These are phyloP conservation scores for Petrocephalus microphthalmus DNA, from an alignment of 2,113 vertebrate species.

Conservation along the genomic window DNA sequence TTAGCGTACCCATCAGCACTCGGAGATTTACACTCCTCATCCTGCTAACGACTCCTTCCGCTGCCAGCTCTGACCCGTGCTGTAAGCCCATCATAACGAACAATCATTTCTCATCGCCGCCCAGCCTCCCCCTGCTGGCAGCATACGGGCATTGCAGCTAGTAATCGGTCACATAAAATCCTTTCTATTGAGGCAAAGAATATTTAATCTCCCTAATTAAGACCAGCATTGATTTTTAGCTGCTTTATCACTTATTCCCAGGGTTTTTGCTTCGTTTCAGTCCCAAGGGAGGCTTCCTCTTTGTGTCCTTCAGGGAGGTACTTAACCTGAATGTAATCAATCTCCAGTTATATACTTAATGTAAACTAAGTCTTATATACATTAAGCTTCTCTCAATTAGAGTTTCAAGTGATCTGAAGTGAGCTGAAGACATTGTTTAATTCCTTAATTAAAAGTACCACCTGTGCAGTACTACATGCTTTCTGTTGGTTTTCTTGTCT, in stretches of 20 bases:
- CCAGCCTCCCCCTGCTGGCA: background rate
- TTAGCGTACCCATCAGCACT: background rate
- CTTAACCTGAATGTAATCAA: background rate
- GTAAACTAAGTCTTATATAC: background rate
- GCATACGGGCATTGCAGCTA: background rate
- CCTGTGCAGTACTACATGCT: background rate
- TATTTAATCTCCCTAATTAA: background rate
- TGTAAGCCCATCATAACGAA: background rate
- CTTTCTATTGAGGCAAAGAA: background rate
- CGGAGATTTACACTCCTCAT: background rate
- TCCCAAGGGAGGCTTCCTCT: background rate
- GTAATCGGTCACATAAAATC: background rate
- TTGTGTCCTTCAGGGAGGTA: background rate
- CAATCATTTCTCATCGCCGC: background rate
- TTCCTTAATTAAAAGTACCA: background rate
- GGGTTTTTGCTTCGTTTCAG: background rate
- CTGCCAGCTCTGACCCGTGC: background rate
- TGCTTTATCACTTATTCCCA: background rate
- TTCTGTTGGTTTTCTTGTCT: slow-evolving; percentile 8
- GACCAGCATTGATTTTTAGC: background rate
- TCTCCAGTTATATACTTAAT: background rate
- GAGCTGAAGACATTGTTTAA: background rate
- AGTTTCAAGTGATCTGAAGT: background rate
- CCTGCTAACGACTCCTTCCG: background rate
- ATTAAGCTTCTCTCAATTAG: background rate